phyloP scores from a whole-genome alignment of 1,140 invertebrate species.

The Megalopta genalis region DNA sequence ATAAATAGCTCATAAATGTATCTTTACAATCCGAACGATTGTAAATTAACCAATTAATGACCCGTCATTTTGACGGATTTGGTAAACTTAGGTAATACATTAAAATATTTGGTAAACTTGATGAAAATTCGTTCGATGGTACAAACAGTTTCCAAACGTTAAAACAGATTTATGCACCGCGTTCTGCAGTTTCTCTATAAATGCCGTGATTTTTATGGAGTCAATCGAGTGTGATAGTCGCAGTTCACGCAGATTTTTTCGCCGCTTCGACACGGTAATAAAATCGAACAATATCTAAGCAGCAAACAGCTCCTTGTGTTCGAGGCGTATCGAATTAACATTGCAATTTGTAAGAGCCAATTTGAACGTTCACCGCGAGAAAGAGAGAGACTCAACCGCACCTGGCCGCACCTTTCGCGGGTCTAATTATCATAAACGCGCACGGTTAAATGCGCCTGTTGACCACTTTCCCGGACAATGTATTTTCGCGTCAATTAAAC shows the following conservation, averaged over 20 bases:
- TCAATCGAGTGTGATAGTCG: slow-evolving; percentile 21
- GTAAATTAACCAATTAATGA: too few relatives aligned
- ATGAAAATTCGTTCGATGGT: too few relatives aligned
- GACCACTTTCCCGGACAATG: slow-evolving; percentile 12
- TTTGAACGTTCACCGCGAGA: slow-evolving; percentile 43
- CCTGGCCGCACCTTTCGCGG: slow-evolving; percentile 63
- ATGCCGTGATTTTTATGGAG: slow-evolving; percentile 39
- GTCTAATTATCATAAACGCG: slow-evolving; percentile 62
- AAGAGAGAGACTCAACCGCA: slow-evolving; percentile 32
- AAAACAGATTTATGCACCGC: slow-evolving; percentile 3
- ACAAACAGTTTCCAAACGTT: too few relatives aligned
- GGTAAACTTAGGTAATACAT: too few relatives aligned
- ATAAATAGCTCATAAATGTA: too few relatives aligned
- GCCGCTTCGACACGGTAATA: neutral
- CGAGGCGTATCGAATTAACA: slow-evolving; percentile 63
- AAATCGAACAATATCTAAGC: slow-evolving; percentile 31
- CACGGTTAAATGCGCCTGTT: slow-evolving; percentile 36
- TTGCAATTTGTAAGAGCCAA: slow-evolving; percentile 62
- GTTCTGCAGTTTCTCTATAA: slow-evolving; percentile 26
- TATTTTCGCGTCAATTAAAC: neutral
- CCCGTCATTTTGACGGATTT: too few relatives aligned
- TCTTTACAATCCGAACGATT: too few relatives aligned
- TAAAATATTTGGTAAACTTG: too few relatives aligned
- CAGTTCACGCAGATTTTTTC: slow-evolving; percentile 7
- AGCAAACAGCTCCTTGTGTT: slow-evolving; percentile 41